Conservation (phyloP, 2,888 invertebrate species). For the Calameuta filiformis region DNA sequence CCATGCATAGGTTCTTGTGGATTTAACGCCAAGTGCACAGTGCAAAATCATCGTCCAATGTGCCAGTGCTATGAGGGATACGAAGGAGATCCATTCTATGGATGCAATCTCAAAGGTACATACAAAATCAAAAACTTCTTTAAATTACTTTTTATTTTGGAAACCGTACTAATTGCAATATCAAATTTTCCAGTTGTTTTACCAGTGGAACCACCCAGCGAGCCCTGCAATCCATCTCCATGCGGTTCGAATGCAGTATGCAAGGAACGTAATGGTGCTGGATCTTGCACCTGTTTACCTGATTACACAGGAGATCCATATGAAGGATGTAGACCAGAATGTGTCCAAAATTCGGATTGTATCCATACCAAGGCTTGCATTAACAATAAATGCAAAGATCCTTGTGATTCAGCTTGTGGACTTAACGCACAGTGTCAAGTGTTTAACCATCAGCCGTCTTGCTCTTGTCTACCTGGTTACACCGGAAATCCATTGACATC, state of each 20-base stretch:
- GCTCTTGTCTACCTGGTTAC: constrained; percentile 78
- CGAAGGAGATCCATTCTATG: constrained; percentile 83
- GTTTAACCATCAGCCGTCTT: constrained; percentile 84
- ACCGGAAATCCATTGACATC: constrained; percentile 83
- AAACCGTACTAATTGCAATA: not conserved
- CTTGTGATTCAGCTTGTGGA: constrained; percentile 86
- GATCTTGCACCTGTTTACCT: constrained; percentile 83
- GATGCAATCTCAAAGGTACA: constrained; percentile 70
- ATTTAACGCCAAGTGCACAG: constrained; percentile 79
- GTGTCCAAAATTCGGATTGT: constrained; percentile 89
- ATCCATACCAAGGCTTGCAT: constrained; percentile 80
- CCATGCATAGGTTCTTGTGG: constrained; percentile 83
- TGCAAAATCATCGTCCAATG: constrained; percentile 80
- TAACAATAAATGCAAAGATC: constrained; percentile 86
- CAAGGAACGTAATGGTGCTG: constrained; percentile 82
- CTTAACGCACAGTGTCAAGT: constrained; percentile 86
- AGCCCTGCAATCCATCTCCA: constrained; percentile 85
- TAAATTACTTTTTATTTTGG: not conserved
- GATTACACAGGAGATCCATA: constrained; percentile 91
- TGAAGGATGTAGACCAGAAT: constrained; percentile 87
- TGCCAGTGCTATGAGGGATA: constrained; percentile 80
- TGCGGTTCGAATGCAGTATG: constrained; percentile 90
- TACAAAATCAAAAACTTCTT: not conserved
- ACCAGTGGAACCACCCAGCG: constrained; percentile 68
- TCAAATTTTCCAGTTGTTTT: constrained; percentile 67